Percentiles rank a stretch among this genome's conserved stretches.
Conservation (phyloP, 1,140 invertebrate genomes). For the Leptinotarsa lineolata region DNA sequence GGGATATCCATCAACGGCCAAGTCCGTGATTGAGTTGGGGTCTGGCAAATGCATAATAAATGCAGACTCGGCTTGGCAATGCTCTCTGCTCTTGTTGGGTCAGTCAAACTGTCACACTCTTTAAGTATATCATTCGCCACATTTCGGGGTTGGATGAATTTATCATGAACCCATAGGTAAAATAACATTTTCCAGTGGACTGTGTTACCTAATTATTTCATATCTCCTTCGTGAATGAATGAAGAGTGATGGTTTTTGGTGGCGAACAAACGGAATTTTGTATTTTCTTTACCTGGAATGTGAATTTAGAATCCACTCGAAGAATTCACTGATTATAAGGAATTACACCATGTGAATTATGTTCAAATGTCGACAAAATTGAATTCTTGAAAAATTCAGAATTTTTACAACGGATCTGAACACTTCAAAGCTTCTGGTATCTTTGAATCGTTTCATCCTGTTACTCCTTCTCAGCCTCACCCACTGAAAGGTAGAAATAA, state of each 20-base stretch:
- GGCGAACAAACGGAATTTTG: not conserved
- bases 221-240: not conserved
- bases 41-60: constrained; percentile 36
- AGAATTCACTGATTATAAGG: too few species aligned
- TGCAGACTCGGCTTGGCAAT: constrained; percentile 23
- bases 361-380: too few species aligned
- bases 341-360: too few species aligned
- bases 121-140: constrained; percentile 24
- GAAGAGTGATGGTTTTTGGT: not conserved
- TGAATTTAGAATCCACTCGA: not conserved
- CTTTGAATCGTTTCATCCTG: too few species aligned
- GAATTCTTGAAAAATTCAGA: too few species aligned
- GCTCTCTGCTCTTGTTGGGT: constrained; percentile 28
- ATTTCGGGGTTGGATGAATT: constrained; percentile 19
- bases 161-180: constrained; percentile 19
- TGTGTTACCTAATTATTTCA: constrained; percentile 16
- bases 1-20: constrained; percentile 34
- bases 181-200: constrained; percentile 13
- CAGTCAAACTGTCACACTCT: constrained; percentile 38
- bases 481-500: too few species aligned
- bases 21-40: constrained; percentile 35
- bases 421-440: too few species aligned
- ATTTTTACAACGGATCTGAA: too few species aligned
- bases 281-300: not conserved
- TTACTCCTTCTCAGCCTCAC: too few species aligned